phyloP scores from a whole-genome alignment of 2,113 vertebrate genomes.

The Oostethus manadensis region DNA sequence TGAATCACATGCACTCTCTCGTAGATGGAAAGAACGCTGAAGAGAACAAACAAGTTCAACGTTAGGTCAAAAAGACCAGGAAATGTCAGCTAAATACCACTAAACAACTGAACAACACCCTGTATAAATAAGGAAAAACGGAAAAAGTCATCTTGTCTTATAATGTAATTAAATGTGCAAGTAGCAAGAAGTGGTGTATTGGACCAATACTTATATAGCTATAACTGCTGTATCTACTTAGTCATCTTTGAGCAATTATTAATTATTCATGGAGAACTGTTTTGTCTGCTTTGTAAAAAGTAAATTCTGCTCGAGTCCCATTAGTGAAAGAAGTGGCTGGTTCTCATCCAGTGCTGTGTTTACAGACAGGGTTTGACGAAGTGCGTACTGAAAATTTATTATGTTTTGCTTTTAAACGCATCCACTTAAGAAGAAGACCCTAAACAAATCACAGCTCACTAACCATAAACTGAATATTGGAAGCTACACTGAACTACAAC shows the following conservation, averaged over 20 bases:
- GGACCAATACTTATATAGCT: too few species aligned
- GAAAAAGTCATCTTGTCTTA: too few species aligned
- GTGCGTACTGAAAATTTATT: conserved; percentile 18
- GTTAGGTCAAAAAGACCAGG: too few species aligned
- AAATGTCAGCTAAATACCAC: too few species aligned
- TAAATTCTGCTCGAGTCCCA: conserved; percentile 41
- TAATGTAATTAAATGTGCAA: too few species aligned
- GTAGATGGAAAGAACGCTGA: neutral
- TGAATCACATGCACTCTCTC: neutral
- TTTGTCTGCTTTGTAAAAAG: conserved; percentile 61
- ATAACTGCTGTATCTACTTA: conserved; percentile 62
- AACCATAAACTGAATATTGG: conserved; percentile 1
- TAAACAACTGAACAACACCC: too few species aligned
- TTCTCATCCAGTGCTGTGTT: conserved; percentile 51
- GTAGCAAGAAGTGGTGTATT: too few species aligned
- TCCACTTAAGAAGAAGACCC: conserved; percentile 10
- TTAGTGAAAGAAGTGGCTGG: conserved; percentile 34
- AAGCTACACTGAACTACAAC: neutral
- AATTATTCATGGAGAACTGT: conserved; percentile 63
- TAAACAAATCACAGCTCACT: neutral
- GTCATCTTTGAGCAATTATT: conserved; percentile 68
- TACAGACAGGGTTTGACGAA: conserved; percentile 19
- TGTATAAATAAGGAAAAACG: too few species aligned
- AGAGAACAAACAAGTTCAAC: too few species aligned
- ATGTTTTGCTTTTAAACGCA: conserved; percentile 13